A percentile compares a stretch with the other conserved stretches of the same genome.
Conservation (phyloP, 2,113 vertebrate species). For the Orcinus orca region DNA sequence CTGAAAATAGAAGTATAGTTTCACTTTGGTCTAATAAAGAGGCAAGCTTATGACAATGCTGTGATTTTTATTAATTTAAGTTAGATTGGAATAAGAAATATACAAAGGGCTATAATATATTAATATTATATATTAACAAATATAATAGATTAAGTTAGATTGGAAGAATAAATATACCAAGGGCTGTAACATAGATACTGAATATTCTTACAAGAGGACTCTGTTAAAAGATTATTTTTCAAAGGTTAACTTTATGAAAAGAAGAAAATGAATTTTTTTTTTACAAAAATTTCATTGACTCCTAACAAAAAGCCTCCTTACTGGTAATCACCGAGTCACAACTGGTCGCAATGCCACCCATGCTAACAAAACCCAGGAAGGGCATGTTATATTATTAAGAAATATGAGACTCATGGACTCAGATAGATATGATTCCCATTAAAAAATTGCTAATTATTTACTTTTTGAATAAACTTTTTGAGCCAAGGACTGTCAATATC, state of each 20-base stretch:
- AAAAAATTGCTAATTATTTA: not conserved
- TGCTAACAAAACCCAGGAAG: not conserved
- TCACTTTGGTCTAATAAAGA: conserved; percentile 49
- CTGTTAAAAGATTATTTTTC: not conserved
- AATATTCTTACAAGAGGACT: not conserved
- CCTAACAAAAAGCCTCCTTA: not conserved
- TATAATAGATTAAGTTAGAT: not conserved
- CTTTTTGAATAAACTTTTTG: not conserved
- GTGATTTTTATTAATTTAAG: conserved; percentile 51
- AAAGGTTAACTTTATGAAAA: conserved; percentile 18
- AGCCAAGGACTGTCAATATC: not conserved
- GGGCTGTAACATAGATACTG: not conserved
- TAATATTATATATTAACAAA: no score
- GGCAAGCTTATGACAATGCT: not conserved
- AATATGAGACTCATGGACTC: not conserved
- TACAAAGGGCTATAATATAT: not conserved
- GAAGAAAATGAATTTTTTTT: conserved; percentile 1
- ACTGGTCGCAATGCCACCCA: not conserved
- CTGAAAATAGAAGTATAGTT: conserved; percentile 2
- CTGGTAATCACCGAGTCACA: not conserved
- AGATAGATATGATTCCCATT: not conserved
- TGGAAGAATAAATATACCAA: not conserved
- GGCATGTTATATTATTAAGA: not conserved
- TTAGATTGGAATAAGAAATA: not conserved
- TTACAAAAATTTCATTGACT: not conserved